Percentiles rank a stretch among this genome's conserved stretches.
Conservation (phyloP, 2,797 vertebrate genomes). For the Epinephelus malabaricus region DNA sequence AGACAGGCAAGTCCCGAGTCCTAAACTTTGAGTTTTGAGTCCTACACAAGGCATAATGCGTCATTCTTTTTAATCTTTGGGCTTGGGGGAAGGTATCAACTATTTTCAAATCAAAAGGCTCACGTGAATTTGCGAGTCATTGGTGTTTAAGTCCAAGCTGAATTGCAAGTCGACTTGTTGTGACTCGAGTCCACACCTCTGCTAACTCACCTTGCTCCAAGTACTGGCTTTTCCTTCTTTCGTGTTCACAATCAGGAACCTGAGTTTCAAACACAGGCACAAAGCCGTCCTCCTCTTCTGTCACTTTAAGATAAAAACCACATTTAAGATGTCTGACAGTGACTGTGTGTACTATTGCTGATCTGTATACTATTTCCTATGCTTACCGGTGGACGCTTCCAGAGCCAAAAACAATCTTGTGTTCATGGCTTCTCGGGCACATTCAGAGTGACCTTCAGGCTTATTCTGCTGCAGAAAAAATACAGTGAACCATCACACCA, state of each 20-base stretch:
- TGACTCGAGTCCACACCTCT: too few relatives aligned
- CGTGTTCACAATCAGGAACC: constrained; percentile 78
- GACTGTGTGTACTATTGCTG: neutral
- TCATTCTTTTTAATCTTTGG: too few relatives aligned
- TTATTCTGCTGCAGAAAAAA: constrained; percentile 70
- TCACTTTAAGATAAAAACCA: constrained; percentile 55
- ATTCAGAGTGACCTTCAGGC: constrained; percentile 73
- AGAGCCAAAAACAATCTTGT: constrained; percentile 89
- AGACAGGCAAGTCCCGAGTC: too few relatives aligned
- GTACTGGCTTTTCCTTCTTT: constrained; percentile 34
- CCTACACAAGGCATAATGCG: too few relatives aligned
- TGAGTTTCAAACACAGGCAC: constrained; percentile 88
- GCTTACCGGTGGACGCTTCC: constrained; percentile 75
- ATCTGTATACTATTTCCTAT: neutral
- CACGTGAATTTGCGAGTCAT: too few relatives aligned
- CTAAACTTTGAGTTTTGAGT: too few relatives aligned
- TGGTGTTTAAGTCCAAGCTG: too few relatives aligned
- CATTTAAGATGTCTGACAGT: neutral
- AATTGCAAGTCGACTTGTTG: too few relatives aligned
- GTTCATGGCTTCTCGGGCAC: constrained; percentile 88
- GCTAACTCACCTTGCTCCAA: constrained; percentile 68
- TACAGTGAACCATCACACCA: constrained; percentile 5
- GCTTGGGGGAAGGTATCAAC: too few relatives aligned
- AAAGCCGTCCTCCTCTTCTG: constrained; percentile 72
- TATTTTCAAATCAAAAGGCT: too few relatives aligned